Evolutionary conservation across 1,140 invertebrate species (phyloP).

Genomic region (Sesamia nonagrioides): DNA sequence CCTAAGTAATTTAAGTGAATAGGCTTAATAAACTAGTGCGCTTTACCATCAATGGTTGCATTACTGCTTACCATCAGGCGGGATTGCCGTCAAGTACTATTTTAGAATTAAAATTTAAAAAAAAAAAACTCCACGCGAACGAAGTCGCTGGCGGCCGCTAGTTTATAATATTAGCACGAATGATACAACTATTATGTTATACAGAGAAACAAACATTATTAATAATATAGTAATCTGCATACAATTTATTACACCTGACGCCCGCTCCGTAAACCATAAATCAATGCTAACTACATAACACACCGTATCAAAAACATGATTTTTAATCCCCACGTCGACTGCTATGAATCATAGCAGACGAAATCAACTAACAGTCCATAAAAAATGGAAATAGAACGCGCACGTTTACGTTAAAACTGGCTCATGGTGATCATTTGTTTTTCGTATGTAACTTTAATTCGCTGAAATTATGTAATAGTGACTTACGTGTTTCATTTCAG

Average conservation of each 20-base stretch:
- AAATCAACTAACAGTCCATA: constrained; percentile 56
- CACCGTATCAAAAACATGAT: constrained; percentile 25
- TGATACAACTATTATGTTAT: not conserved
- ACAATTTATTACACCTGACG: constrained; percentile 17
- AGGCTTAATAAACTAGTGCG: too few species aligned
- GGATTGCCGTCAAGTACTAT: too few species aligned
- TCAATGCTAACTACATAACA: constrained; percentile 8
- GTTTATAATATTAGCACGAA: too few species aligned
- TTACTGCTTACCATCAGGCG: too few species aligned
- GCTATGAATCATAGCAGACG: constrained; percentile 60
- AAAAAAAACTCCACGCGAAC: too few species aligned
- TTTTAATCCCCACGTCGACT: constrained; percentile 28
- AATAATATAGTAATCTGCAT: not conserved
- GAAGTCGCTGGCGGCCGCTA: too few species aligned
- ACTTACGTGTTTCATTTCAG: not conserved
- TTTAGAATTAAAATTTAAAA: too few species aligned
- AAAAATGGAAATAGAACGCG: constrained; percentile 64
- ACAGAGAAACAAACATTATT: not conserved
- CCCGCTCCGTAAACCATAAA: not conserved
- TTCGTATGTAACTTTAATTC: constrained; percentile 5
- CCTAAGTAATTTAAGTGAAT: too few species aligned
- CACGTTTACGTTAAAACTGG: constrained; percentile 55
- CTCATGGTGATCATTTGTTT: constrained; percentile 50
- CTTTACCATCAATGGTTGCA: too few species aligned
- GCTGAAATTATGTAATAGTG: not conserved